A percentile compares a stretch with the other conserved stretches of the same genome.
Conservation (phyloP, 2,797 vertebrate species). For the Ambastaia sidthimunki region DNA sequence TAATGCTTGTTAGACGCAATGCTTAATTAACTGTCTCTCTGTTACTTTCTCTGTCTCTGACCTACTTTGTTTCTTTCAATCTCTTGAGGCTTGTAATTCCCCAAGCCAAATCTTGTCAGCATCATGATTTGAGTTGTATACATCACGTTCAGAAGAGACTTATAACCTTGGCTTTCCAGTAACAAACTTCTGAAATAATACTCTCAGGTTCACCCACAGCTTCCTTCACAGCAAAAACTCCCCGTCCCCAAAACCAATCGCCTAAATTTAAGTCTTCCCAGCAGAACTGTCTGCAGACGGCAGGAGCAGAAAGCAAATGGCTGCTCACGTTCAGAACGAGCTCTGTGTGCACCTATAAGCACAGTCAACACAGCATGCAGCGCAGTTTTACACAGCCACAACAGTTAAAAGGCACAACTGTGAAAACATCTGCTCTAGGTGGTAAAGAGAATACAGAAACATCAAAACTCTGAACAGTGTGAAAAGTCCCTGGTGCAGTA, state of each 20-base stretch:
- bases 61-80: slow-evolving; percentile 26
- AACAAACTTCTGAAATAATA: slow-evolving; percentile 28
- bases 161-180: slow-evolving; percentile 9
- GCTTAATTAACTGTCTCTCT: slow-evolving; percentile 8
- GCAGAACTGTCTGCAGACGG: slow-evolving; percentile 30
- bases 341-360: slow-evolving; percentile 51
- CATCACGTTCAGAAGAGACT: slow-evolving; percentile 17
- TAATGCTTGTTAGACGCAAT: slow-evolving; percentile 31
- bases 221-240: neutral
- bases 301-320: slow-evolving; percentile 54
- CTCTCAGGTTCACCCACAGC: slow-evolving; percentile 7
- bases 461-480: neutral
- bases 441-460: slow-evolving; percentile 3
- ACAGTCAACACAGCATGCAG: slow-evolving; percentile 61
- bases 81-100: slow-evolving; percentile 35
- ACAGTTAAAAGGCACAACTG: slow-evolving; percentile 34
- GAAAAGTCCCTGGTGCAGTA: neutral
- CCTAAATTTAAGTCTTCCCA: slow-evolving; percentile 43
- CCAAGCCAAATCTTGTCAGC: slow-evolving; percentile 26
- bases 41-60: neutral
- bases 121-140: slow-evolving; percentile 33
- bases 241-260: slow-evolving; percentile 8
- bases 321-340: slow-evolving; percentile 26
- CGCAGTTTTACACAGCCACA: slow-evolving; percentile 48
- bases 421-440: slow-evolving; percentile 18